Base-by-base conservation (phyloP, 2,888 invertebrate species). In the Melanchra persicariae region DNA sequence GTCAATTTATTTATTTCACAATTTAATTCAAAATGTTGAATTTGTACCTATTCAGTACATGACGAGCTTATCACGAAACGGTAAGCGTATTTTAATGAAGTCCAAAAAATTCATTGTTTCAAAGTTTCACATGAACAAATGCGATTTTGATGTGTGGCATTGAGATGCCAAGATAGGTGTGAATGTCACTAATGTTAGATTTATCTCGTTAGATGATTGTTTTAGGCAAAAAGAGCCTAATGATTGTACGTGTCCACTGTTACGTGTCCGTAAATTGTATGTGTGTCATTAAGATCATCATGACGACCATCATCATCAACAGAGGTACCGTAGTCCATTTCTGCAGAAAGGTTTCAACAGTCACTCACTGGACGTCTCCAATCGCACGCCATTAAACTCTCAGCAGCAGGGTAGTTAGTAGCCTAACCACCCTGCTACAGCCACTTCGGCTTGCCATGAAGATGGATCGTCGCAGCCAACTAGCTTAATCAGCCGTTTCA, bases 61-160 rank as follows among this genome's bases (percentile, higher is more conserved):
- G 49, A 64, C 3, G 19, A 51, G 26, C 40, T 55, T 61, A 77
- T 8, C 58, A 59, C 45, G 22, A 57, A 63, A 34, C 59, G 45
- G 55, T 82, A 84, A 84, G 84, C 71, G 67, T 72, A 82, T 84
- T 84, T 12, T 84, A 84, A 84, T 84, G 84, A 79, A 84, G 75
- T 81, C 54, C 64, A 74, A 66, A 74, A n/a, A 70, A 82, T 81
- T 77, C 84, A 84, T 84, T 84, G 84, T 84, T 74, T 59, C 34
- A 34, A 59, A 77, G 70, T 77, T 84, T 84, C 84, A 84, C 84
- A 84, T 84, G 81, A 51, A 63, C 76, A 75, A 82, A 84, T 84
- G 84, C 74, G 84, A 79, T 84, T 84, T 84, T 84, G 84, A 84
- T 84, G 84, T 84, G 77, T 84, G 81, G 71, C 83, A 84, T 84